phyloP scores from a whole-genome alignment of 37 sponge, comb jelly and placozoan genomes.

The Eunapius fragilis region DNA sequence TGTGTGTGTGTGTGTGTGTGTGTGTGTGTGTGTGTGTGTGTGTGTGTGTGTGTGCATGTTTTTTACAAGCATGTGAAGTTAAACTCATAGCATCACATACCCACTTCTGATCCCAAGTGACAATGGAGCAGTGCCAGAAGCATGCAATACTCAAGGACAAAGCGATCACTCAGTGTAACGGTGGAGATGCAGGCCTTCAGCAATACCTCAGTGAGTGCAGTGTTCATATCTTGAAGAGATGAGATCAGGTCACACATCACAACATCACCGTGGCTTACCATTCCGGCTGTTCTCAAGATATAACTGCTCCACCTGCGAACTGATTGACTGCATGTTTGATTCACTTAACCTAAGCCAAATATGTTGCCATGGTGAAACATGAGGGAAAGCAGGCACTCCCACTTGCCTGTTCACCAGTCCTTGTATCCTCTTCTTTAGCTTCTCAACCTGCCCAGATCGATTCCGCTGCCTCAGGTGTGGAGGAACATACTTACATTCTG shows the following conservation, averaged over 20 bases:
- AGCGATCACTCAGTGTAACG: constrained; percentile 49
- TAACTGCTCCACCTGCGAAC: constrained; percentile 59
- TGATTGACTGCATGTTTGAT: constrained; percentile 63
- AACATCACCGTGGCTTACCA: constrained; percentile 42
- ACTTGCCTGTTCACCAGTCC: constrained; percentile 81
- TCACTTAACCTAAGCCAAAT: constrained; percentile 59
- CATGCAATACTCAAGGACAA: constrained; percentile 81
- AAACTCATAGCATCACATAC: constrained; percentile 8
- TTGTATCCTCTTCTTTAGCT: constrained; percentile 52
- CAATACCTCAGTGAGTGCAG: constrained; percentile 47
- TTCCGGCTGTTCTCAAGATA: constrained; percentile 76
- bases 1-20: not conserved
- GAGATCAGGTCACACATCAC: not conserved
- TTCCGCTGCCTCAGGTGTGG: constrained; percentile 34
- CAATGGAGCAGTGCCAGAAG: constrained; percentile 77
- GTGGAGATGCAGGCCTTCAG: constrained; percentile 57
- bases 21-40: not conserved
- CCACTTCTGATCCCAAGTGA: constrained; percentile 82
- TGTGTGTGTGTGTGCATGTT: constrained; percentile 1
- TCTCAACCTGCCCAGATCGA: not conserved
- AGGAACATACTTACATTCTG: constrained; percentile 33
- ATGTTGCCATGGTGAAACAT: not conserved
- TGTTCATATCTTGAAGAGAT: constrained; percentile 64
- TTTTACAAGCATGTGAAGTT: not conserved
- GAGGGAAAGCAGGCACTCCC: not conserved